Evolutionary conservation across 2,113 vertebrate species (phyloP).

Genomic region (Eira barbara): DNA sequence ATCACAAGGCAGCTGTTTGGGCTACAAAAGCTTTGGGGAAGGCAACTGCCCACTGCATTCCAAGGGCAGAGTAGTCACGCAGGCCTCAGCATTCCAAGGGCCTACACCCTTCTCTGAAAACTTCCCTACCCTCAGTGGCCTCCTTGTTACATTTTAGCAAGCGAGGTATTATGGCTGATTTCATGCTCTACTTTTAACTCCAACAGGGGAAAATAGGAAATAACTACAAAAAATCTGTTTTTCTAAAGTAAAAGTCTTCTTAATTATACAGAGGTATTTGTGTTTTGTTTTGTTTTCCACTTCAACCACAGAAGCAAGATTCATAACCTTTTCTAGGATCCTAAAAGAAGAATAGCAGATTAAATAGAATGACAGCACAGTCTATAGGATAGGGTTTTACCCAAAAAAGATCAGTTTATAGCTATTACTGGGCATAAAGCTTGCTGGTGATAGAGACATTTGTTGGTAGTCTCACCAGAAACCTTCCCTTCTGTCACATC

Average conservation of each 20-base stretch:
- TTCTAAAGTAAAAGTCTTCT: not conserved
- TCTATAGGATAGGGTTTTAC: not conserved
- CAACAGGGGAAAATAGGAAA: not conserved
- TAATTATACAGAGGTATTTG: not conserved
- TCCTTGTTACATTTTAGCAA: too few relatives aligned
- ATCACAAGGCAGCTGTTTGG: too few relatives aligned
- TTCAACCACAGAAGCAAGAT: not conserved
- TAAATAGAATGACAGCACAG: not conserved
- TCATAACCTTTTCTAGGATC: not conserved
- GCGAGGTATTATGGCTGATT: too few relatives aligned
- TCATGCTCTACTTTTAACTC: too few relatives aligned
- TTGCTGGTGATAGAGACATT: not conserved
- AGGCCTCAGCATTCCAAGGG: too few relatives aligned
- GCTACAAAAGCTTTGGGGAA: too few relatives aligned
- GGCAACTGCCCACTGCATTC: too few relatives aligned
- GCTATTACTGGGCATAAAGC: not conserved
- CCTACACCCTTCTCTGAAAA: too few relatives aligned
- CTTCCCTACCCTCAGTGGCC: too few relatives aligned
- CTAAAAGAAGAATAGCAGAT: not conserved
- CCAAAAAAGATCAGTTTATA: not conserved
- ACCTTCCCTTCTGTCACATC: not conserved
- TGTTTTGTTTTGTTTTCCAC: not conserved
- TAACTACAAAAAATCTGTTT: not conserved
- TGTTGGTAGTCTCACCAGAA: not conserved
- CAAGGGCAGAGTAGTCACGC: too few relatives aligned